Percentiles rank a stretch among this genome's conserved stretches.
These are phyloP conservation scores for Osmoderma eremita DNA, from an alignment of 2,888 invertebrate species.

Conservation along the genomic window DNA sequence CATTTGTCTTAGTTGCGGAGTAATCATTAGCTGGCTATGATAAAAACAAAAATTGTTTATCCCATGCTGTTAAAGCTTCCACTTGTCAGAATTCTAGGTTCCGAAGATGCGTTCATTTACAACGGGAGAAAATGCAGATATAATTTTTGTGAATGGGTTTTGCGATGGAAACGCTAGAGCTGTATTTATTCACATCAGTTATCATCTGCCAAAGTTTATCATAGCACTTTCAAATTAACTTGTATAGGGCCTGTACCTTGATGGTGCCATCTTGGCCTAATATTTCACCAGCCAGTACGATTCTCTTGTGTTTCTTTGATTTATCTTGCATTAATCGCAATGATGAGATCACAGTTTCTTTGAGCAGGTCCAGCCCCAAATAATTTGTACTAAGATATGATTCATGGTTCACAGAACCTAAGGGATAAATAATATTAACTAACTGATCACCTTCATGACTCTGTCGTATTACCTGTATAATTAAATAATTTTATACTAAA, in stretches of 20 bases:
- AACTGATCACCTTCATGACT: neutral
- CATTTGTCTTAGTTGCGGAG: too few species aligned
- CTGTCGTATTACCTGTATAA: conserved; percentile 56
- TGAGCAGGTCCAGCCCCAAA: conserved; percentile 76
- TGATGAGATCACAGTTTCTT: conserved; percentile 79
- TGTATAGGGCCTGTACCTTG: conserved; percentile 50
- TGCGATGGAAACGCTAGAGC: too few species aligned
- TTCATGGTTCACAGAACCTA: conserved; percentile 73
- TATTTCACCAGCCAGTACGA: conserved; percentile 73
- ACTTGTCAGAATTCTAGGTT: too few species aligned
- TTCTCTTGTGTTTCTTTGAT: conserved; percentile 65
- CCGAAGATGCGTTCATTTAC: too few species aligned
- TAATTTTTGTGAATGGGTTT: too few species aligned
- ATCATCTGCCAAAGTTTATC: too few species aligned
- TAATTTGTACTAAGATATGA: conserved; percentile 79
- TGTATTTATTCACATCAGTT: too few species aligned
- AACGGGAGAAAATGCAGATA: too few species aligned
- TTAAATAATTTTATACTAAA: conserved; percentile 73
- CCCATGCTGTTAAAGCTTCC: too few species aligned
- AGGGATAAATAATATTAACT: conserved; percentile 28
- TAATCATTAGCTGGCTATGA: too few species aligned
- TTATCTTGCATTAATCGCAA: conserved; percentile 71
- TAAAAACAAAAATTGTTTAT: too few species aligned
- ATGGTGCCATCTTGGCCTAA: conserved; percentile 62
- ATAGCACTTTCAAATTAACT: too few species aligned